These are phyloP conservation scores for Melanotaenia duboulayi DNA, from an alignment of 2,113 vertebrate species.

Conservation along the genomic window DNA sequence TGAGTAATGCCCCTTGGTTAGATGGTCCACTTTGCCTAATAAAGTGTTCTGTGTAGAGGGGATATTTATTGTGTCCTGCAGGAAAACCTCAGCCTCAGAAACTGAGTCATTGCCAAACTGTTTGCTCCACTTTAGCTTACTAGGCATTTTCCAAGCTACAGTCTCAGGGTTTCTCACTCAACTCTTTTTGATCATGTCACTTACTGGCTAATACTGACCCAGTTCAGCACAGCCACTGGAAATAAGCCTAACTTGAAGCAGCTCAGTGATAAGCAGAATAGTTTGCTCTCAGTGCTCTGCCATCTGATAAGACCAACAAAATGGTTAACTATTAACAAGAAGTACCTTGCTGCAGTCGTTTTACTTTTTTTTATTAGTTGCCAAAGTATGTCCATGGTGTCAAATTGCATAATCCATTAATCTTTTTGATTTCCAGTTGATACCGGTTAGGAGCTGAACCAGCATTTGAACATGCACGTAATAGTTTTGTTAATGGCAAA, in stretches of 20 bases:
- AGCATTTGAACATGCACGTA: no score
- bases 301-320: neutral
- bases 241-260: neutral
- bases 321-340: slow-evolving; percentile 23
- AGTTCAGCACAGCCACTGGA: slow-evolving; percentile 14
- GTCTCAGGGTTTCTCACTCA: neutral
- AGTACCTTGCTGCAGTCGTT: neutral
- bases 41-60: neutral
- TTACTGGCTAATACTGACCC: slow-evolving; percentile 3
- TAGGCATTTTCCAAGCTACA: neutral
- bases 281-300: neutral
- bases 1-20: slow-evolving; percentile 1
- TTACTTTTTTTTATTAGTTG: neutral
- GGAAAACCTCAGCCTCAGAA: neutral
- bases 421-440: neutral
- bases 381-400: neutral
- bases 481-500: neutral
- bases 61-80: slow-evolving; percentile 14
- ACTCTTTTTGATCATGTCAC: neutral
- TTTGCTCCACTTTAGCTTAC: slow-evolving; percentile 10
- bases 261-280: slow-evolving; percentile 16
- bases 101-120: neutral
- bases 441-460: neutral
- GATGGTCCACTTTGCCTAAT: neutral
- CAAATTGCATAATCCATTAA: neutral